Evolutionary conservation across 2,888 invertebrate genomes (phyloP).

Genomic region (Ophion ellenae): DNA sequence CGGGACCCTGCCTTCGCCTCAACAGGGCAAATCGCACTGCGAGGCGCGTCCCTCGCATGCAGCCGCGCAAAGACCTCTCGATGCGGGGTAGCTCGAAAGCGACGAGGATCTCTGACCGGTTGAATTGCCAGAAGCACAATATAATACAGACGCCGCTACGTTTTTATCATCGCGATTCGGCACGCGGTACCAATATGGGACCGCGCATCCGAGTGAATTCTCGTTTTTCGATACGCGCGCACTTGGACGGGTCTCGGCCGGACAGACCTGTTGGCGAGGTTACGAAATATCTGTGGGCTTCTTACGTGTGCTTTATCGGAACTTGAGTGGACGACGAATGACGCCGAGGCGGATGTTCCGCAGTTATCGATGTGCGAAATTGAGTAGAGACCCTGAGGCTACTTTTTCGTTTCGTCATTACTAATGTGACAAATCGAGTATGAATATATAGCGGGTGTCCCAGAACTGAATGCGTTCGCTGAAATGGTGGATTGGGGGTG

Average conservation of each 20-base stretch:
- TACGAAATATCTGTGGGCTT: no score
- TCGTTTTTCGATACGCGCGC: constrained; percentile 17
- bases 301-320: no score
- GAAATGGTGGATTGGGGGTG: no score
- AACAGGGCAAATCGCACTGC: constrained; percentile 18
- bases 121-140: constrained; percentile 41
- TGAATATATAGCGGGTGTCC: no score
- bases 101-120: constrained; percentile 16
- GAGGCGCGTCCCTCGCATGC: constrained; percentile 47
- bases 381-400: no score
- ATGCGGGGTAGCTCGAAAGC: constrained; percentile 13
- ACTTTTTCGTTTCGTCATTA: no score
- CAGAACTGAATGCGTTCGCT: no score
- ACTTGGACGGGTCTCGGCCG: constrained; percentile 8
- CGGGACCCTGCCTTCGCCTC: constrained; percentile 2
- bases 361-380: no score
- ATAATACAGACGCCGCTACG: constrained; percentile 61
- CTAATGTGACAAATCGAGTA: no score
- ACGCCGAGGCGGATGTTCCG: no score
- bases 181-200: constrained; percentile 32
- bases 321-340: no score
- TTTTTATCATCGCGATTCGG: constrained; percentile 57
- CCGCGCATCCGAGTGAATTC: constrained; percentile 36
- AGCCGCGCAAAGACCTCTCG: constrained; percentile 44
- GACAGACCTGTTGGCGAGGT: constrained; percentile 21